Conservation (phyloP, 2,113 vertebrate genomes). For the Lycocorax pyrrhopterus region DNA sequence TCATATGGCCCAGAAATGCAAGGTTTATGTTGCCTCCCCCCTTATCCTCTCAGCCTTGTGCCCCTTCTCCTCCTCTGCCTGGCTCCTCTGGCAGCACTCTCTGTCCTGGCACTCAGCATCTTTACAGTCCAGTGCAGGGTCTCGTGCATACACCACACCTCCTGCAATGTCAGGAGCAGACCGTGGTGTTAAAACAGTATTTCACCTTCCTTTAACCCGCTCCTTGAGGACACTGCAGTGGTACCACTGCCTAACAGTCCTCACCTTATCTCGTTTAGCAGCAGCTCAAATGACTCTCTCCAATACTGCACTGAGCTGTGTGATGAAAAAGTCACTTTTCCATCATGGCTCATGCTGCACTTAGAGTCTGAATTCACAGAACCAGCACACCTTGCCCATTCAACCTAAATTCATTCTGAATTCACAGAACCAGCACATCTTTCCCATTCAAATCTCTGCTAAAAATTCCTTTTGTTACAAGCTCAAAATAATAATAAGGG, state of each 20-base stretch:
- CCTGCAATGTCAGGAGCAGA: background rate
- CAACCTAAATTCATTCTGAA: background rate
- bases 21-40: background rate
- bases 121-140: background rate
- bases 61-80: background rate
- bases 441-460: background rate
- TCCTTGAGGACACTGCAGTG: conserved; percentile 47
- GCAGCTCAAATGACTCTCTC: background rate
- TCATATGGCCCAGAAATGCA: background rate
- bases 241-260: background rate
- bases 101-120: background rate
- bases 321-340: background rate
- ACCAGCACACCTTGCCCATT: background rate
- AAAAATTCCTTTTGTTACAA: background rate
- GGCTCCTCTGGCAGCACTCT: background rate
- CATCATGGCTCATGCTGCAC: background rate
- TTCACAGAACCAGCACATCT: background rate
- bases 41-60: background rate
- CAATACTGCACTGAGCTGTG: background rate
- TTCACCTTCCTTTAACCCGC: conserved; percentile 47
- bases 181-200: background rate
- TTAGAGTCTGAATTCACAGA: background rate
- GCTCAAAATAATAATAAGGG: conserved; percentile 34
- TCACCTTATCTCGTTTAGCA: background rate
- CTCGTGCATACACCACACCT: background rate